Base-by-base conservation (phyloP, 1,140 invertebrate genomes). In the Drosophila kurseongensis region DNA sequence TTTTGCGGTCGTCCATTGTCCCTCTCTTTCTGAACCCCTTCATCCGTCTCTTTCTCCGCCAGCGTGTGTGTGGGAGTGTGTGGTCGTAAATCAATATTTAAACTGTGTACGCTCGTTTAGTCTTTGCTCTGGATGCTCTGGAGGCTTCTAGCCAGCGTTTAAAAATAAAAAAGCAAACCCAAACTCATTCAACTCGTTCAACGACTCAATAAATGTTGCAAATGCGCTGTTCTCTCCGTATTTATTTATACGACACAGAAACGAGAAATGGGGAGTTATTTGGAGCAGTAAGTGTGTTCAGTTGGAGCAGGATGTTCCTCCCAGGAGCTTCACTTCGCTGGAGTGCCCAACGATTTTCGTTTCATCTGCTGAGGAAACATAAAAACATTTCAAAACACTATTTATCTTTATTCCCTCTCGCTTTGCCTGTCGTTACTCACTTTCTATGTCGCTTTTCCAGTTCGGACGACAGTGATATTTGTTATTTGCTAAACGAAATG, bases 161-260 rank as follows among this genome's bases (percentile, higher is more conserved):
- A 88, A 88, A 86, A 86, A 86, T 86, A 86, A 86, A 69, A 88
- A 18, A 8, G 50, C 50, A 51, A 48, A 88, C 76, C 83, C 83
- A 79, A 86, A 88, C 83, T 86, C 83, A 83, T 88, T 88, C 83
- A 86, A 86, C 82, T 88, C 82, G 83, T 88, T 86, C 78, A 86
- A 88, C 83, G 83, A 88, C 83, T 86, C 83, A 86, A 86, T 86
- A 82, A 86, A 86, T 86, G 83, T 88, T 86, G 83, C 83, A 88
- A 86, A 86, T 86, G 75, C 65, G 83, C 79, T 82, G 56, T 81
- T 86, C 59, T 72, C 54, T 61, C 23, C 62, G 60, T 56, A 78
- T 85, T 85, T 85, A 85, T 85, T 85, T 85, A 80, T 85, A 85
- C 48, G 56, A 67, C 54, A 80, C 61, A 36, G 60, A 36, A 40